A percentile compares a stretch with the other conserved stretches of the same genome.
These are phyloP conservation scores for Machimus atricapillus DNA, from an alignment of 2,888 invertebrate genomes.

Conservation along the genomic window DNA sequence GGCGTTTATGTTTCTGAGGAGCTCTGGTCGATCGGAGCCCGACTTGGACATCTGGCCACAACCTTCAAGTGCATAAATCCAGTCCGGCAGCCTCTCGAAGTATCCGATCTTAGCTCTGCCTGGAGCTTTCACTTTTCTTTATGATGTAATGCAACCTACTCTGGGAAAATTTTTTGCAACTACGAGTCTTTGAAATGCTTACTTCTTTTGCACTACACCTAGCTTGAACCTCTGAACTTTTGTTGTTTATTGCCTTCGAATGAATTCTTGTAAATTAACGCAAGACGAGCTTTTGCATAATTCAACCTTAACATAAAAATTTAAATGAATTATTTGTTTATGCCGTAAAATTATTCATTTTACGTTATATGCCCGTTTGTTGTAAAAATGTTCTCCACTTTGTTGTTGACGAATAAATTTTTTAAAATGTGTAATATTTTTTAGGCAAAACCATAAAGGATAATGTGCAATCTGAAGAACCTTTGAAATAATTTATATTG, in stretches of 20 bases:
- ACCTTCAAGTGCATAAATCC: slow-evolving; percentile 7
- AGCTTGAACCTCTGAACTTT: background rate
- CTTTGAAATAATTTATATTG: background rate
- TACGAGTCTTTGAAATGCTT: background rate
- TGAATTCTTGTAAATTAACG: background rate
- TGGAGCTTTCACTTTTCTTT: slow-evolving; percentile 18
- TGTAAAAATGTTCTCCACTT: background rate
- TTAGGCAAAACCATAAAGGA: background rate
- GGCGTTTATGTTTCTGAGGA: background rate
- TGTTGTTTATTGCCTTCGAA: background rate
- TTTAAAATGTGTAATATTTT: background rate
- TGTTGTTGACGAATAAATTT: background rate
- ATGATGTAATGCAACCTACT: slow-evolving; percentile 19
- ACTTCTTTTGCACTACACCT: background rate
- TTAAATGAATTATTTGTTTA: background rate
- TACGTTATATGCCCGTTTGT: background rate
- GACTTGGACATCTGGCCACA: background rate
- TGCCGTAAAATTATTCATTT: background rate
- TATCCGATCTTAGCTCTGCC: background rate
- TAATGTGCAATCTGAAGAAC: background rate
- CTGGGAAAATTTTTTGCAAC: background rate
- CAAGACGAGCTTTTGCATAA: background rate
- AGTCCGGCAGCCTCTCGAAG: background rate
- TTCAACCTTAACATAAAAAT: background rate
- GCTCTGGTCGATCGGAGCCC: background rate